These are phyloP conservation scores for Drosophila subpulchrella DNA, from an alignment of 1,140 invertebrate species.

Conservation along the genomic window DNA sequence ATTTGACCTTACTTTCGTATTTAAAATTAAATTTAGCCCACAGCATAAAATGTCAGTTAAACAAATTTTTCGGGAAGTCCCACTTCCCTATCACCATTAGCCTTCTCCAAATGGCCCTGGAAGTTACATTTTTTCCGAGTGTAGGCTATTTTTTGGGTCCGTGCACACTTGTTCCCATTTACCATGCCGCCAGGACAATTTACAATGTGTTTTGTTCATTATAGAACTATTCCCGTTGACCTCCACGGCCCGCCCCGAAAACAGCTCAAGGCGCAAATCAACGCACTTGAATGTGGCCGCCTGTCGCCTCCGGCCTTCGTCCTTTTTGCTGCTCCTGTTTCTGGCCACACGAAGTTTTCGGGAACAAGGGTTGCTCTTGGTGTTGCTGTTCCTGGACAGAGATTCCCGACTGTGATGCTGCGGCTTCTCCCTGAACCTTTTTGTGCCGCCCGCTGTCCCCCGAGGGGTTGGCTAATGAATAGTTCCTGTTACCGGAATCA, in stretches of 20 bases:
- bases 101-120: neutral
- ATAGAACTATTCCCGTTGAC: constrained; percentile 79
- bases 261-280: constrained; percentile 65
- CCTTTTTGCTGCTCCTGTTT: constrained; percentile 18
- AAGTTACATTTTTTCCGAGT: constrained; percentile 31
- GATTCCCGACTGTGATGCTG: constrained; percentile 43
- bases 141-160: constrained; percentile 20
- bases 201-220: constrained; percentile 83
- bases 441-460: constrained; percentile 23
- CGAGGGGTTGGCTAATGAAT: constrained; percentile 73
- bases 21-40: too few relatives aligned
- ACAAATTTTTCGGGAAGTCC: too few relatives aligned
- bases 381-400: neutral
- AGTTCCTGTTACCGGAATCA: constrained; percentile 59
- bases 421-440: constrained; percentile 66
- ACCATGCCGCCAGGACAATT: constrained; percentile 74
- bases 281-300: constrained; percentile 60
- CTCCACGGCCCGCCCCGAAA: constrained; percentile 52
- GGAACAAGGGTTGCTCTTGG: constrained; percentile 63
- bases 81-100: too few relatives aligned
- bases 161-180: constrained; percentile 70
- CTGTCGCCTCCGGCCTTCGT: constrained; percentile 55
- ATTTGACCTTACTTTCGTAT: too few relatives aligned
- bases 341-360: constrained; percentile 47
- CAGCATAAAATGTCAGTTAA: too few relatives aligned